A percentile compares a stretch with the other conserved stretches of the same genome.
These are phyloP conservation scores for Staurois parvus DNA, from an alignment of 2,797 vertebrate species.

Conservation along the genomic window DNA sequence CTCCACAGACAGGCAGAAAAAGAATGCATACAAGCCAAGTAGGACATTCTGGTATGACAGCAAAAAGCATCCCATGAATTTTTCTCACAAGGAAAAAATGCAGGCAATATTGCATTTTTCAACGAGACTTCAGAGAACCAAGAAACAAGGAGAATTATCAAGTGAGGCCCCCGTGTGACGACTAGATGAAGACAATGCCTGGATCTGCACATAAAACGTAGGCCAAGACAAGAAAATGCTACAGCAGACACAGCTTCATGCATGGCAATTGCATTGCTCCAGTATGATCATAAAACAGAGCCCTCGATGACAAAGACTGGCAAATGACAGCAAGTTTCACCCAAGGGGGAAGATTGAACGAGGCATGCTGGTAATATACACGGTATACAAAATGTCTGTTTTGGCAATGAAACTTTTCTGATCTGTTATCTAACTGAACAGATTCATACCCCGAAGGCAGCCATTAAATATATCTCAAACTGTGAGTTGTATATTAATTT, in stretches of 20 bases:
- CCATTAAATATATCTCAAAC: not conserved
- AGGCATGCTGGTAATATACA: not conserved
- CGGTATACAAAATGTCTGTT: not conserved
- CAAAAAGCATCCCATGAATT: slow-evolving; percentile 23
- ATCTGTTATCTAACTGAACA: not conserved
- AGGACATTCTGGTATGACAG: not conserved
- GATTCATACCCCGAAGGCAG: not conserved
- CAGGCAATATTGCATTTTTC: slow-evolving; percentile 25
- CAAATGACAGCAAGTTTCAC: slow-evolving; percentile 20
- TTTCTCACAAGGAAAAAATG: not conserved
- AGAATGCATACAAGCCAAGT: not conserved
- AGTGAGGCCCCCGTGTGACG: not conserved
- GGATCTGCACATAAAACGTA: slow-evolving; percentile 9
- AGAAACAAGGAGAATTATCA: slow-evolving; percentile 40
- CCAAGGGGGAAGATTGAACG: not conserved
- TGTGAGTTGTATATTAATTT: not conserved
- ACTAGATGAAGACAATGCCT: slow-evolving; percentile 18
- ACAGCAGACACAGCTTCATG: slow-evolving; percentile 4
- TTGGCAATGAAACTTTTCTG: not conserved
- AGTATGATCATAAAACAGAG: slow-evolving; percentile 12
- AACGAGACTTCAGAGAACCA: not conserved
- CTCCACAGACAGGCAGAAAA: not conserved
- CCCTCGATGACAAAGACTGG: slow-evolving; percentile 9
- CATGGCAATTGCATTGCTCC: slow-evolving; percentile 11
- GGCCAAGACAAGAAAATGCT: slow-evolving; percentile 23